phyloP scores from a whole-genome alignment of 2,888 invertebrate genomes.

The Melitaea athalia region DNA sequence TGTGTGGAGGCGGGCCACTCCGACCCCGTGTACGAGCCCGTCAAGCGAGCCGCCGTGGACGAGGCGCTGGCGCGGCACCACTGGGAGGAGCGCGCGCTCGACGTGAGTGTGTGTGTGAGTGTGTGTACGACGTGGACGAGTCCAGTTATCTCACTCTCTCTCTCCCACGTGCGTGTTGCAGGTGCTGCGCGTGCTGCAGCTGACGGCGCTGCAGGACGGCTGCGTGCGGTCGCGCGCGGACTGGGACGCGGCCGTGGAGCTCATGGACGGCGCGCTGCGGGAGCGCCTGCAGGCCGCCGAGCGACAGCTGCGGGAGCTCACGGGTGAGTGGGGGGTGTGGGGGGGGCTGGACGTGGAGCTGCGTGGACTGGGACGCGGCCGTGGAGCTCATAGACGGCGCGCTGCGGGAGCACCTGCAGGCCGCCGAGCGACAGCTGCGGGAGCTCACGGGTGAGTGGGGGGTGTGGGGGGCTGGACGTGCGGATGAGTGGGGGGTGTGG shows the following conservation, averaged over 20 bases:
- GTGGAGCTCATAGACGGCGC: conserved; percentile 94
- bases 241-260: conserved; percentile 96
- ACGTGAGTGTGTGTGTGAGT: no score
- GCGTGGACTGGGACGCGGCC: conserved; percentile 92
- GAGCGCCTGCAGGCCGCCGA: conserved; percentile 88
- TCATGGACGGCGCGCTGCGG: conserved; percentile 92
- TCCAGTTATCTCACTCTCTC: no score
- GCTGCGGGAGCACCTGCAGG: conserved; percentile 87
- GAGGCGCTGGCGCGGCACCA: no score
- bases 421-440: conserved; percentile 85
- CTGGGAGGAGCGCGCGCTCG: no score
- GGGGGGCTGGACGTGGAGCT: conserved; percentile 38
- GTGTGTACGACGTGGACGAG: no score
- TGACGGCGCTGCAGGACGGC: conserved; percentile 92
- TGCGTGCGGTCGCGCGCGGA: conserved; percentile 66
- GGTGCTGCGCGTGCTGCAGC: conserved; percentile 94
- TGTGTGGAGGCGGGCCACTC: no score
- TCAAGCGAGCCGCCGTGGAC: no score
- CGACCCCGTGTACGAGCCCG: no score
- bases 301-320: conserved; percentile 85
- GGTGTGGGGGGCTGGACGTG: not conserved
- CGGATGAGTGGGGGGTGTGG: conserved; percentile 88
- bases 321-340: conserved; percentile 49
- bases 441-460: conserved; percentile 80
- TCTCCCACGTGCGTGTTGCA: conserved; percentile 48